Conservation (phyloP, 2,888 invertebrate species). For the Amphipoea lucens region DNA sequence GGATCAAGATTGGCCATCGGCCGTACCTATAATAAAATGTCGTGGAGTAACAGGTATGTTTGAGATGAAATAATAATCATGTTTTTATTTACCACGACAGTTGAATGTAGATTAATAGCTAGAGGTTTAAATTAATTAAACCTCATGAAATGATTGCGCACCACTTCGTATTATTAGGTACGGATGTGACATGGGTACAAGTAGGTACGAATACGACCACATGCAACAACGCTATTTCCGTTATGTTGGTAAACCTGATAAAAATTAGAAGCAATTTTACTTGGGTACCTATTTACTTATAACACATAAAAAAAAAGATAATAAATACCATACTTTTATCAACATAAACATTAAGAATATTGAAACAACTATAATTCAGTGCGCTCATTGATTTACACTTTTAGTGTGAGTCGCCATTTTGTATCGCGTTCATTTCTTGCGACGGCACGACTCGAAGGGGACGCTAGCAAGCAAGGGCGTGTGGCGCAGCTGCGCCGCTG, state of each 20-base stretch:
- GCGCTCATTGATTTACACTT: constrained; percentile 38
- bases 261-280: constrained; percentile 6
- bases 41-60: constrained; percentile 82
- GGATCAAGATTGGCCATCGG: constrained; percentile 76
- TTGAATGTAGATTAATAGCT: not conserved
- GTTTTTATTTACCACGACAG: constrained; percentile 7
- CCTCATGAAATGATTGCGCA: not conserved
- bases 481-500: constrained; percentile 12
- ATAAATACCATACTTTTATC: not conserved
- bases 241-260: constrained; percentile 27
- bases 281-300: too few species aligned
- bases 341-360: not conserved
- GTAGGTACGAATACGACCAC: constrained; percentile 1
- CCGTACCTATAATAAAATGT: constrained; percentile 74
- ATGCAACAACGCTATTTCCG: constrained; percentile 13
- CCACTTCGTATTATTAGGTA: constrained; percentile 10
- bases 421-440: constrained; percentile 68
- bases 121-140: not conserved
- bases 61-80: constrained; percentile 27
- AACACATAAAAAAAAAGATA: not conserved
- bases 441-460: constrained; percentile 64
- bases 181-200: constrained; percentile 17
- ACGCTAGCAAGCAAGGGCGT: constrained; percentile 52
- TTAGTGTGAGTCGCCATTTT: constrained; percentile 75
- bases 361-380: constrained; percentile 10